A percentile compares a stretch with the other conserved stretches of the same genome.
These are phyloP conservation scores for Otolemur crassicaudatus DNA, from an alignment of 2,797 vertebrate genomes.

Conservation along the genomic window DNA sequence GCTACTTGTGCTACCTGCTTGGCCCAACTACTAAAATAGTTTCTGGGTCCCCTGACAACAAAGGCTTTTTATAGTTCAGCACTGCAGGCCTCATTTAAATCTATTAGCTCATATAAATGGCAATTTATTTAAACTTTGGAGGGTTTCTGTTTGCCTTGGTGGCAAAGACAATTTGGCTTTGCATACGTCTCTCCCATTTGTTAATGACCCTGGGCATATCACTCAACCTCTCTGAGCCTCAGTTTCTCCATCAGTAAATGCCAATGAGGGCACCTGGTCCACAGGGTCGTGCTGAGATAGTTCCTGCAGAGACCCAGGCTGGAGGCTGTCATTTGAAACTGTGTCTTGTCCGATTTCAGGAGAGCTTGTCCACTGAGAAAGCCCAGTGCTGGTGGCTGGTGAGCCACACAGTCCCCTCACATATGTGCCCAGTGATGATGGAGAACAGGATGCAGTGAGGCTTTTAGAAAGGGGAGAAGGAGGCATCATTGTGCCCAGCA, in stretches of 20 bases:
- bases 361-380: neutral
- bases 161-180: conserved; percentile 43
- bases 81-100: conserved; percentile 86
- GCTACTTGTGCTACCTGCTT: conserved; percentile 72
- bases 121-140: conserved; percentile 91
- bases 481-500: accelerated
- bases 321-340: accelerated
- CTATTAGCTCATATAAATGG: conserved; percentile 85
- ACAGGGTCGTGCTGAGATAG: accelerated
- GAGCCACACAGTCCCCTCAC: accelerated
- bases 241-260: neutral
- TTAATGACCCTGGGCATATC: neutral
- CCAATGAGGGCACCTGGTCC: neutral
- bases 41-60: conserved; percentile 79
- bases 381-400: neutral
- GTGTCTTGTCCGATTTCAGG: neutral
- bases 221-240: neutral
- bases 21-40: conserved; percentile 83
- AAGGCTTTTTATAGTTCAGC: conserved; percentile 76
- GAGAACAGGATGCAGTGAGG: neutral
- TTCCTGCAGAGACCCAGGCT: accelerated
- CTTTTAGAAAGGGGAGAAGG: neutral
- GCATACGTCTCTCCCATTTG: neutral
- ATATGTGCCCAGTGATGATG: accelerated
- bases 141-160: conserved; percentile 75